A percentile compares a stretch with the other conserved stretches of the same genome.
These are phyloP conservation scores for Solea solea DNA, from an alignment of 2,113 vertebrate species.

Conservation along the genomic window DNA sequence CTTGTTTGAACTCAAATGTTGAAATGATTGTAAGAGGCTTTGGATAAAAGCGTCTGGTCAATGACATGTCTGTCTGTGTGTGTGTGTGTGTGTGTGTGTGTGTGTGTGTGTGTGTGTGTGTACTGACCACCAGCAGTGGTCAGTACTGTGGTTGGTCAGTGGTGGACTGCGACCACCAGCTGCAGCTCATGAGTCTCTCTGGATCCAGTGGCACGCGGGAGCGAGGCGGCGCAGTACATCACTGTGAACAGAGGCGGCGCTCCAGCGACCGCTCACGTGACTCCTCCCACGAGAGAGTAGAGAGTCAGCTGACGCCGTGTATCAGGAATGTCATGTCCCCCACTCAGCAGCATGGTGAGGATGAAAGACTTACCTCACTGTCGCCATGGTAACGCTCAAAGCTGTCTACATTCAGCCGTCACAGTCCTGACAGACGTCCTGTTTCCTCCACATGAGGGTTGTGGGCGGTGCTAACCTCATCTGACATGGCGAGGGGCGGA, in stretches of 20 bases:
- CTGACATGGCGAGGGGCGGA: no score
- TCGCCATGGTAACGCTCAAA: no score
- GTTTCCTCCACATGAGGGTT: no score
- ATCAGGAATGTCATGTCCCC: slow-evolving; percentile 97
- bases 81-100: neutral
- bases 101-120: neutral
- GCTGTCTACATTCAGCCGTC: no score
- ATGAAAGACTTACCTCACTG: neutral
- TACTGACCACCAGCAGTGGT: slow-evolving; percentile 80
- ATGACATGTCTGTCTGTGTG: no score
- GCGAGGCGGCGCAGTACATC: slow-evolving; percentile 82
- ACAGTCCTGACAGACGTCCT: no score
- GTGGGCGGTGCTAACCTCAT: no score
- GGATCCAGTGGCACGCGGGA: slow-evolving; percentile 15
- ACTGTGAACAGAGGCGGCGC: slow-evolving; percentile 86
- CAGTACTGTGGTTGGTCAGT: slow-evolving; percentile 82
- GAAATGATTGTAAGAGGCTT: no score
- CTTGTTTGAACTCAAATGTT: no score
- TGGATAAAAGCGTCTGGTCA: no score
- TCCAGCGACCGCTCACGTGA: slow-evolving; percentile 95
- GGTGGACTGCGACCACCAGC: slow-evolving; percentile 76
- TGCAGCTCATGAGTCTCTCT: slow-evolving; percentile 85
- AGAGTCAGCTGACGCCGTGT: slow-evolving; percentile 95
- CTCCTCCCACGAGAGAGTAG: slow-evolving; percentile 93
- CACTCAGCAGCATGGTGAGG: slow-evolving; percentile 93